Evolutionary conservation across 1,140 invertebrate genomes (phyloP).

Genomic region (Drosophila orosa): DNA sequence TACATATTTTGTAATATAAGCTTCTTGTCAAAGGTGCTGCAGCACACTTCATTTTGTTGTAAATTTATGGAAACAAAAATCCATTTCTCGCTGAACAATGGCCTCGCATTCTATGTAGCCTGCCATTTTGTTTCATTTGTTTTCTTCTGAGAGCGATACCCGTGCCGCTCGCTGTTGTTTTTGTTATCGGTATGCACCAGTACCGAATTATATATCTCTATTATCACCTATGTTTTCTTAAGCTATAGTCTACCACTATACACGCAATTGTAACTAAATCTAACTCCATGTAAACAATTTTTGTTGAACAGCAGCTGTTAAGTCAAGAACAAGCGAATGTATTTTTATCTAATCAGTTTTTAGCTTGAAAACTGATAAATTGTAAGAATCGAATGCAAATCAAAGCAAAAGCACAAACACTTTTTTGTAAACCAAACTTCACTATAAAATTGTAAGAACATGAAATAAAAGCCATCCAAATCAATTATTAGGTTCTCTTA

Average conservation of each 20-base stretch:
- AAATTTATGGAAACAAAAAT: constrained; percentile 50
- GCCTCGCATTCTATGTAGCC: constrained; percentile 67
- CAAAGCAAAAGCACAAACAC: constrained; percentile 10
- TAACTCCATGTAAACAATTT: constrained; percentile 58
- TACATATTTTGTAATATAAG: constrained; percentile 32
- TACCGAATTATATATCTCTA: constrained; percentile 66
- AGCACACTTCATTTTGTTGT: constrained; percentile 53
- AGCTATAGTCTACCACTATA: constrained; percentile 51
- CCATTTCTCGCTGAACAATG: constrained; percentile 59
- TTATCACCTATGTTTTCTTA: constrained; percentile 47
- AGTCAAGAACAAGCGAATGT: constrained; percentile 59
- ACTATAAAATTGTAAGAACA: constrained; percentile 66
- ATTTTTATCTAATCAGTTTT: constrained; percentile 62
- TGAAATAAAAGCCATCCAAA: constrained; percentile 58
- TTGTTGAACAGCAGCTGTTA: constrained; percentile 80
- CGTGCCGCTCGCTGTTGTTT: constrained; percentile 56
- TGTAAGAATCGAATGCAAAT: constrained; percentile 33
- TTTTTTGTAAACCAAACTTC: constrained; percentile 59
- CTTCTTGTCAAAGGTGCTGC: constrained; percentile 9
- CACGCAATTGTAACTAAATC: constrained; percentile 57
- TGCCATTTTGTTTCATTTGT: constrained; percentile 52
- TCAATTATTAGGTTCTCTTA: constrained; percentile 52
- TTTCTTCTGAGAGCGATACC: constrained; percentile 53
- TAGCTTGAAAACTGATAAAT: constrained; percentile 31
- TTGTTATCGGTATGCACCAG: constrained; percentile 72